Conservation (phyloP, 1,140 invertebrate species). For the Globodera rostochiensis region DNA sequence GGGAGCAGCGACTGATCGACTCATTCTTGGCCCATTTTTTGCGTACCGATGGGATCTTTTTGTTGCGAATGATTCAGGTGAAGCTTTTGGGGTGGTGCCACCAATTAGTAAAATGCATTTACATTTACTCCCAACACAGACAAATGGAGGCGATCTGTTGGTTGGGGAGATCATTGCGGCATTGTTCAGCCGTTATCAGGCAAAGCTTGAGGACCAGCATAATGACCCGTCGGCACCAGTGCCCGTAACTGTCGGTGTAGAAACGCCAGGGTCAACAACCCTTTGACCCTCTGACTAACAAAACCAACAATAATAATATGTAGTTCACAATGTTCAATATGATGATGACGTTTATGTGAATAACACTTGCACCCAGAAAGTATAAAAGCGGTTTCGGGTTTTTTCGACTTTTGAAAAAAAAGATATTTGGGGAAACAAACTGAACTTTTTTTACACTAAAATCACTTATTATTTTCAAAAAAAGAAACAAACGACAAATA, state of each 20-base stretch:
- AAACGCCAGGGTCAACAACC: conserved; percentile 2
- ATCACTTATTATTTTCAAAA: no score
- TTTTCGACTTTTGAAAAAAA: no score
- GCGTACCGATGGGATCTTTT: conserved; percentile 65
- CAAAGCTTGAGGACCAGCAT: conserved; percentile 34
- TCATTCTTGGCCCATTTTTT: conserved; percentile 64
- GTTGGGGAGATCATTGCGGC: conserved; percentile 55
- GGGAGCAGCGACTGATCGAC: conserved; percentile 44
- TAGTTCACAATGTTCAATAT: no score
- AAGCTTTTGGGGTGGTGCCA: conserved; percentile 1
- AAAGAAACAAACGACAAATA: no score
- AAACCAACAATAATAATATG: no score
- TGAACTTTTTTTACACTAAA: no score
- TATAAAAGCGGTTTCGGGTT: no score
- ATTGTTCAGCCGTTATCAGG: conserved; percentile 43
- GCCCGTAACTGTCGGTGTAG: not conserved
- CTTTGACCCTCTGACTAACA: not conserved
- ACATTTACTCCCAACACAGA: conserved; percentile 34
- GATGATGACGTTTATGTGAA: no score
- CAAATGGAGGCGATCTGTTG: conserved; percentile 60
- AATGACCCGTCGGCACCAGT: conserved; percentile 22
- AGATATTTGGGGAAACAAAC: no score
- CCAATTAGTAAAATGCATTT: not conserved
- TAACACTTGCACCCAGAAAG: no score
- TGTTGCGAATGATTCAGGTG: conserved; percentile 64